These are phyloP conservation scores for Platichthys flesus DNA, from an alignment of 2,113 vertebrate genomes.

Conservation along the genomic window DNA sequence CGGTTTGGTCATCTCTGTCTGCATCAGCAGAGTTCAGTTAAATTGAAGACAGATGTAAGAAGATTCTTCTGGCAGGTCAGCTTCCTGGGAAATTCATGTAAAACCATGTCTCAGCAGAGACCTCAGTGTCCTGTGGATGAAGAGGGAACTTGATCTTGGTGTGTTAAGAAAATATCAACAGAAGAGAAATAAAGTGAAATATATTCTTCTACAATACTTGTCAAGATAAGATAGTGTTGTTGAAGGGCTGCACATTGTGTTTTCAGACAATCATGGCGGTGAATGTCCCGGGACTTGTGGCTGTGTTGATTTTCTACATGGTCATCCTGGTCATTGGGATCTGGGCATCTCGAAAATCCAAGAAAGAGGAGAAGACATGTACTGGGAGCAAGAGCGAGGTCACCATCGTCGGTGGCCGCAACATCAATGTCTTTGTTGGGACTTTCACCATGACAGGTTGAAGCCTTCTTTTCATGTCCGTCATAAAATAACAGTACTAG, in stretches of 20 bases:
- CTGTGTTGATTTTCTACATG: slow-evolving; percentile 75
- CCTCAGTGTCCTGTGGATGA: too few species aligned
- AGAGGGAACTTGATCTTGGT: too few species aligned
- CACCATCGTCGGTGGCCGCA: slow-evolving; percentile 74
- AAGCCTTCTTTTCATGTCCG: background rate
- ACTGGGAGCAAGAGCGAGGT: slow-evolving; percentile 75
- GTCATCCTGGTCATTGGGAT: slow-evolving; percentile 79
- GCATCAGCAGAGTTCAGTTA: too few species aligned
- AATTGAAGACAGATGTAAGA: too few species aligned
- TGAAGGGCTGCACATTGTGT: slow-evolving; percentile 3
- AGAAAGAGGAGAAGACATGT: slow-evolving; percentile 76
- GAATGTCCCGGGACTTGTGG: slow-evolving; percentile 70
- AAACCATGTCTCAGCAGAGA: too few species aligned
- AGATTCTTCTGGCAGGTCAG: too few species aligned
- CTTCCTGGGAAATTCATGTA: too few species aligned
- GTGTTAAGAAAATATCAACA: too few species aligned
- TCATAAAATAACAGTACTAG: background rate
- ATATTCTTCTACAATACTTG: too few species aligned
- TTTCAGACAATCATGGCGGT: slow-evolving; percentile 58
- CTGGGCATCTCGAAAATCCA: slow-evolving; percentile 83
- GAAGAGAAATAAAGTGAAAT: too few species aligned
- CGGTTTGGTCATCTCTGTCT: too few species aligned
- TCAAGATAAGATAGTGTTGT: background rate
- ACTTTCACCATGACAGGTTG: slow-evolving; percentile 67
- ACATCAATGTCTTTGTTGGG: slow-evolving; percentile 56